phyloP scores from a whole-genome alignment of 2,888 invertebrate species.

The Odontothrips loti region DNA sequence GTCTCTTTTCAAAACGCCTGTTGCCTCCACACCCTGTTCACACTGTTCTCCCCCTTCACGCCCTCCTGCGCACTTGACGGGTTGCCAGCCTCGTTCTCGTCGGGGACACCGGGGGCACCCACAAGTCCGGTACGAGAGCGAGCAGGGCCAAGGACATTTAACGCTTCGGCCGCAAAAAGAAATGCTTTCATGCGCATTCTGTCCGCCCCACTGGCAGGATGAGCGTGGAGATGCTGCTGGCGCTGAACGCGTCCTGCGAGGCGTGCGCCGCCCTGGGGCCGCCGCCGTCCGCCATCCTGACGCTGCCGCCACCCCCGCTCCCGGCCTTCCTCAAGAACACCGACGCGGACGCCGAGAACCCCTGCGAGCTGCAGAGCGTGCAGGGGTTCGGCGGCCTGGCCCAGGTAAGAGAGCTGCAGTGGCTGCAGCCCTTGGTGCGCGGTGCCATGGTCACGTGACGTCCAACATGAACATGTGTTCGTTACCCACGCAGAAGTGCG shows the following conservation, averaged over 20 bases:
- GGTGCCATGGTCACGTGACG: conserved; percentile 4
- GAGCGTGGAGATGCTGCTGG: conserved; percentile 39
- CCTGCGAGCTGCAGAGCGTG: conserved; percentile 47
- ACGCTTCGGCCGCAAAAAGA: too few species aligned
- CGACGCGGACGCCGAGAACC: conserved; percentile 43
- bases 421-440: conserved; percentile 8
- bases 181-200: too few species aligned
- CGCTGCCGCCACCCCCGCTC: conserved; percentile 80
- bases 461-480: conserved; percentile 29
- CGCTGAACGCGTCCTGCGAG: conserved; percentile 45
- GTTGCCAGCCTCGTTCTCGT: neutral
- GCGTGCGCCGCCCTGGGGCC: conserved; percentile 58
- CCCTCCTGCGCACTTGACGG: neutral
- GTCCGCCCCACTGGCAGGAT: too few species aligned
- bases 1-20: too few species aligned
- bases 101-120: neutral
- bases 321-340: conserved; percentile 61
- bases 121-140: too few species aligned
- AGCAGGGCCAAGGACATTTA: too few species aligned
- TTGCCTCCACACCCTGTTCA: too few species aligned
- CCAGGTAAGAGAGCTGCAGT: conserved; percentile 39
- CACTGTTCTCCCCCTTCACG: too few species aligned
- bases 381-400: conserved; percentile 62
- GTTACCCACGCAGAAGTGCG: conserved; percentile 38
- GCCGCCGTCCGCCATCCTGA: conserved; percentile 76